Evolutionary conservation across 2,113 vertebrate species (phyloP).

Genomic region (Apaloderma vittatum): DNA sequence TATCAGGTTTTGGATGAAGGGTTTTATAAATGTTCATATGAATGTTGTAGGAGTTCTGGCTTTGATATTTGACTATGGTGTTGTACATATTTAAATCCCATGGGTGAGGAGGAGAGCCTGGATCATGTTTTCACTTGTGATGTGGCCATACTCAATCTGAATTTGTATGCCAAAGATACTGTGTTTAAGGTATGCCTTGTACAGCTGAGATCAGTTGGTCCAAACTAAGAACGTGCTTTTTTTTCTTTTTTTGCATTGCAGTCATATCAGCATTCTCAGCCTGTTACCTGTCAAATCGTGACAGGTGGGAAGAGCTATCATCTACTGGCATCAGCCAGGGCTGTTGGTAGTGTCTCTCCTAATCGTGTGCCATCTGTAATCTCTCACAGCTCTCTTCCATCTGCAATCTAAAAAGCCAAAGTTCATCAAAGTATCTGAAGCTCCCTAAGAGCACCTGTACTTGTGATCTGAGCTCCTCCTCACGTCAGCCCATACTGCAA

Average conservation of each 20-base stretch:
- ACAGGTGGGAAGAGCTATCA: background rate
- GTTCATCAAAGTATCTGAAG: background rate
- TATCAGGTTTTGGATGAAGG: background rate
- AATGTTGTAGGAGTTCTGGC: background rate
- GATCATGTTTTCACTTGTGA: background rate
- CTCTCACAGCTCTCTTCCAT: background rate
- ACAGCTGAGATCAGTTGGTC: background rate
- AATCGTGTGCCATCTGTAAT: background rate
- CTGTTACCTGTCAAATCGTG: background rate
- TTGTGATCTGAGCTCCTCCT: background rate
- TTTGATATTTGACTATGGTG: background rate
- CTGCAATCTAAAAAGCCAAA: background rate
- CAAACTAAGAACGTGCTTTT: background rate
- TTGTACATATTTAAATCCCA: background rate
- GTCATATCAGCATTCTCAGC: background rate
- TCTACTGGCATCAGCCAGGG: background rate
- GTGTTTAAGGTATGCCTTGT: background rate
- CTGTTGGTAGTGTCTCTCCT: background rate
- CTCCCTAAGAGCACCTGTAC: background rate
- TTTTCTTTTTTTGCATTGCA: background rate
- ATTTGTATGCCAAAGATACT: background rate
- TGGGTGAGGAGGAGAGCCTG: background rate
- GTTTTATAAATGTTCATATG: accelerated
- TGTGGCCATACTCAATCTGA: background rate
- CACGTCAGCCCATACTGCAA: background rate